These are phyloP conservation scores for Enoplosus armatus DNA, from an alignment of 2,797 vertebrate genomes.

Conservation along the genomic window DNA sequence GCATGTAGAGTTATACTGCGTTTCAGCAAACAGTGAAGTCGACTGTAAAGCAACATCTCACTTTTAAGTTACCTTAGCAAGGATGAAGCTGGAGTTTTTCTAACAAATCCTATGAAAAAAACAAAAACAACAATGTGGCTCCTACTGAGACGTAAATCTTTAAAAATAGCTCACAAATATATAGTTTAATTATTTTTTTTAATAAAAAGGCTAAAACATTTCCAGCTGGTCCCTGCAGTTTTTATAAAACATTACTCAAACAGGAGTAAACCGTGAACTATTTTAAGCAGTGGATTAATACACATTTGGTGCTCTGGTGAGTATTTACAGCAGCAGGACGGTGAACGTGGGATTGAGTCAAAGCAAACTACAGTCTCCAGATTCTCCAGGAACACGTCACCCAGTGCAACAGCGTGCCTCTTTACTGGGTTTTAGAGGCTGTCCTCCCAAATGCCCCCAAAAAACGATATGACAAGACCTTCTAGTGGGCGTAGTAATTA, in stretches of 20 bases:
- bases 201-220: neutral
- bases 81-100: neutral
- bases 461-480: neutral
- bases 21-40: slow-evolving; percentile 16
- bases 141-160: neutral
- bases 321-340: neutral
- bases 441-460: neutral
- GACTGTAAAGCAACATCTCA: neutral
- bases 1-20: slow-evolving; percentile 9
- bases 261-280: neutral
- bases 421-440: neutral
- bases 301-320: neutral
- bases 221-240: neutral
- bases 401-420: neutral
- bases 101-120: neutral
- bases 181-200: neutral
- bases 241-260: neutral
- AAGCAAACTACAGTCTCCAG: neutral
- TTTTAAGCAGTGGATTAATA: slow-evolving; percentile 1
- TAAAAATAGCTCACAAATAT: neutral
- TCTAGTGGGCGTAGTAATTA: neutral
- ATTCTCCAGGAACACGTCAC: neutral
- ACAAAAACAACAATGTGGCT: neutral
- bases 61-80: neutral
- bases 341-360: neutral